phyloP scores from a whole-genome alignment of 2,113 vertebrate species.

The Ammospiza nelsoni region DNA sequence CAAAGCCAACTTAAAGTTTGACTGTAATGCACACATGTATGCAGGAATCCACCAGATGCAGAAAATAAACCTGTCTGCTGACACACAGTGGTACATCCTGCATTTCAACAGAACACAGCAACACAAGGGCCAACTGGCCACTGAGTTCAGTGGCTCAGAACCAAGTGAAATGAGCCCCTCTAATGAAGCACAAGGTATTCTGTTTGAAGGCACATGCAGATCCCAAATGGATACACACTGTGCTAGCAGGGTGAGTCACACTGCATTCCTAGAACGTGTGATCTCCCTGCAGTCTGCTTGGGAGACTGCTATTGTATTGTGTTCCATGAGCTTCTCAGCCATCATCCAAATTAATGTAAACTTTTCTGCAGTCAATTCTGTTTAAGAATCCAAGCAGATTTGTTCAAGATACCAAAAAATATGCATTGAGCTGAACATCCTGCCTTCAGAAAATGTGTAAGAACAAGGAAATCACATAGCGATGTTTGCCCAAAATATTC shows the following conservation, averaged over 20 bases:
- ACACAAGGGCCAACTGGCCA: not conserved
- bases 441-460: not conserved
- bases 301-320: not conserved
- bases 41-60: not conserved
- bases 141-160: not conserved
- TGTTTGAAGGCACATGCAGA: not conserved
- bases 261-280: not conserved
- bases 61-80: conserved; percentile 43
- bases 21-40: not conserved
- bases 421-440: not conserved
- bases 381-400: not conserved
- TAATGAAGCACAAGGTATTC: not conserved
- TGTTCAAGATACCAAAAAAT: not conserved
- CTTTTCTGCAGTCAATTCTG: not conserved
- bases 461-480: not conserved
- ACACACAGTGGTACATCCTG: not conserved
- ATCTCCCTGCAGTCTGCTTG: not conserved
- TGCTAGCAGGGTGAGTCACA: not conserved
- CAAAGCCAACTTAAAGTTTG: conserved; percentile 11
- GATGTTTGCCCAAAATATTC: not conserved
- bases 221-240: not conserved
- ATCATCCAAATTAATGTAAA: not conserved
- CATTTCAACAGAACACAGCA: not conserved
- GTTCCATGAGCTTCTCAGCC: not conserved
- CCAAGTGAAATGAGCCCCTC: not conserved